Evolutionary conservation across 2,888 invertebrate genomes (phyloP).

Genomic region (Tenodera sinensis): DNA sequence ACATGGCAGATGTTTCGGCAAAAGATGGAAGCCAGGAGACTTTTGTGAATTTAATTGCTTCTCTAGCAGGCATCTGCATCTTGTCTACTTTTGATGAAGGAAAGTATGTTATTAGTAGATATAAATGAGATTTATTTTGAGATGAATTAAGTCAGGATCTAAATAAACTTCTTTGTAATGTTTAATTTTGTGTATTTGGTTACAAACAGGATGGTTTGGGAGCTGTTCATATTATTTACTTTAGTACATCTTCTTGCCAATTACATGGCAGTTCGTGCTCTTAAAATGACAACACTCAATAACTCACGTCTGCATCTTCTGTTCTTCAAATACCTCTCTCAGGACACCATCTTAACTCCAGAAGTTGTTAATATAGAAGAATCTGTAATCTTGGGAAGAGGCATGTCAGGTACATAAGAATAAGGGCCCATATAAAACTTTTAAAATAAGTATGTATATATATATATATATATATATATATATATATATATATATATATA

Average conservation of each 20-base stretch:
- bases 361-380: conserved; percentile 67
- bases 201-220: conserved; percentile 63
- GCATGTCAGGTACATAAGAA: conserved; percentile 41
- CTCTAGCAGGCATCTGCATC: conserved; percentile 72
- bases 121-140: background rate
- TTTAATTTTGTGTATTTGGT: background rate
- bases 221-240: conserved; percentile 71
- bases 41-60: conserved; percentile 84
- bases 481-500: too few relatives aligned
- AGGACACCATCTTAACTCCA: conserved; percentile 60
- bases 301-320: conserved; percentile 69
- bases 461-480: too few relatives aligned
- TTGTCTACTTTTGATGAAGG: conserved; percentile 61
- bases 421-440: background rate
- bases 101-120: conserved; percentile 41
- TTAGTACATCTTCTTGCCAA: conserved; percentile 80
- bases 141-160: background rate
- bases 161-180: background rate
- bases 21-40: conserved; percentile 98
- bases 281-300: conserved; percentile 79
- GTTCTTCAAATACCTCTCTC: conserved; percentile 62
- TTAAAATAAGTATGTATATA: too few relatives aligned
- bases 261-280: conserved; percentile 77
- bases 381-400: conserved; percentile 60
- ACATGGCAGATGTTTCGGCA: conserved; percentile 88